A percentile compares a stretch with the other conserved stretches of the same genome.
Conservation (phyloP, 2,113 vertebrate species). For the Bambusicola thoracicus region DNA sequence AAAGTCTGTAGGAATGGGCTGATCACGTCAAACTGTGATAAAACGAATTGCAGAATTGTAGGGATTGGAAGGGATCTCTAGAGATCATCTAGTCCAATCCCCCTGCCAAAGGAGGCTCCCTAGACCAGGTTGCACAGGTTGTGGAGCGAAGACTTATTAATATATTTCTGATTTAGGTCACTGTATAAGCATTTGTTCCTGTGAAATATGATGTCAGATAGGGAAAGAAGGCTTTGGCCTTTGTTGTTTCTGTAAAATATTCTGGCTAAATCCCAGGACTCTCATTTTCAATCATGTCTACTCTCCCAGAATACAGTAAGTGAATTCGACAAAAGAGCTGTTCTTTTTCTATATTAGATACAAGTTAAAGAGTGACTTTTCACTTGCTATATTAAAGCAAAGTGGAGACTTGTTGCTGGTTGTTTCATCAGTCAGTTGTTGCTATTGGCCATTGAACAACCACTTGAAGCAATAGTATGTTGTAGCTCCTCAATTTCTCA, state of each 20-base stretch:
- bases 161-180: not conserved
- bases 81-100: too few relatives aligned
- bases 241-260: constrained; percentile 2
- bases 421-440: not conserved
- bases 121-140: too few relatives aligned
- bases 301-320: constrained; percentile 4
- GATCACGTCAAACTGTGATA: not conserved
- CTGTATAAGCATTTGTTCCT: not conserved
- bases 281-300: constrained; percentile 16
- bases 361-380: not conserved
- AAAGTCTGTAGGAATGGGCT: not conserved
- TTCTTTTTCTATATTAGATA: not conserved
- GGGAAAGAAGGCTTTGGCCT: not conserved
- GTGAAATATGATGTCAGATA: not conserved
- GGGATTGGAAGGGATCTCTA: too few relatives aligned
- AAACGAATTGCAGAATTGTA: not conserved
- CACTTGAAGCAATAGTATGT: not conserved
- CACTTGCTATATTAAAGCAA: not conserved
- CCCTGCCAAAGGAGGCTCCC: too few relatives aligned
- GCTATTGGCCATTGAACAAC: not conserved
- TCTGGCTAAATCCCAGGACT: not conserved
- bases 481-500: not conserved
- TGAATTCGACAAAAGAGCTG: constrained; percentile 14
- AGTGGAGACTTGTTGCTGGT: not conserved
- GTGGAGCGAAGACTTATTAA: not conserved